Percentiles rank a stretch among this genome's conserved stretches.
phyloP scores from a whole-genome alignment of 2,888 invertebrate species.

The Cephus spinipes region DNA sequence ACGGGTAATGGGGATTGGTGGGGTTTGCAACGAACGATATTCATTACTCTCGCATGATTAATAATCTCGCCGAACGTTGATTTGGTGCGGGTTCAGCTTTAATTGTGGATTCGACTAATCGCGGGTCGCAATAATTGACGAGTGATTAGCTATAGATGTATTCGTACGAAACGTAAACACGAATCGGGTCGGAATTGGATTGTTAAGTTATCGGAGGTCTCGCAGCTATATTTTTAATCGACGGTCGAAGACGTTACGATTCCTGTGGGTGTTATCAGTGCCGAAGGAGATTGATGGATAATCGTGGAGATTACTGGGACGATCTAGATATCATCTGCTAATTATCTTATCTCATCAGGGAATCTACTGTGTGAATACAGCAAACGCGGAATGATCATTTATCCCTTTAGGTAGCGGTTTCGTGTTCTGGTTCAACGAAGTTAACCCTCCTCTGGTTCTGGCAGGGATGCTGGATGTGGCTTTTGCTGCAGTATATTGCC shows the following conservation, averaged over 20 bases:
- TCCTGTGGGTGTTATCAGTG: not conserved
- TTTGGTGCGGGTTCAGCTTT: not conserved
- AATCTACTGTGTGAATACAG: not conserved
- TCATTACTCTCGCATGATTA: not conserved
- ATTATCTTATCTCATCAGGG: not conserved
- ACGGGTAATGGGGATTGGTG: not conserved
- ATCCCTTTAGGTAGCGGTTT: not conserved
- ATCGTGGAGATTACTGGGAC: not conserved
- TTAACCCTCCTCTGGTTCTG: too few relatives aligned
- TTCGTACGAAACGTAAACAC: too few relatives aligned
- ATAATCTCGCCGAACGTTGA: not conserved
- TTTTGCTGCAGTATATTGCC: too few relatives aligned
- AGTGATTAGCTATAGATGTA: too few relatives aligned
- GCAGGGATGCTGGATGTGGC: too few relatives aligned
- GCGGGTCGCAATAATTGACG: not conserved
- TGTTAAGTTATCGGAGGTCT: not conserved
- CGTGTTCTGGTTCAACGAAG: not conserved
- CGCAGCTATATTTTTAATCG: not conserved
- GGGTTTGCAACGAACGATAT: not conserved
- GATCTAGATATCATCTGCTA: not conserved
- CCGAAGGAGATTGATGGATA: not conserved
- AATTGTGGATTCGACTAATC: not conserved
- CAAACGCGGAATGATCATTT: not conserved
- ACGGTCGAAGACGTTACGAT: too few relatives aligned
- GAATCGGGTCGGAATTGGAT: not conserved